phyloP scores from a whole-genome alignment of 2,113 vertebrate genomes.

The Myxocyprinus asiaticus region DNA sequence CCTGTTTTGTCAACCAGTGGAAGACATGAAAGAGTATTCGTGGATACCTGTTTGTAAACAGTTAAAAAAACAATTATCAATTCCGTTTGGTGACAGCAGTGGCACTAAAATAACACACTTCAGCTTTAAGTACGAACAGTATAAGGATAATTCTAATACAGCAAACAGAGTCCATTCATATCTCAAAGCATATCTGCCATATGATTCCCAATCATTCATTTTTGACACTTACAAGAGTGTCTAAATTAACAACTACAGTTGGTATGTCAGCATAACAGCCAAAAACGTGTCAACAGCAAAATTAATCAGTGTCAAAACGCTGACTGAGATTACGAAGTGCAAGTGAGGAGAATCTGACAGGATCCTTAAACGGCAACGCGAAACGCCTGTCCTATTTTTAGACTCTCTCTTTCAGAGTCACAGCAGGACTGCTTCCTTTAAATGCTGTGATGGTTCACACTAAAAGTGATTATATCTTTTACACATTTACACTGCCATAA shows the following conservation, averaged over 20 bases:
- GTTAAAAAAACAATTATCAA: no score
- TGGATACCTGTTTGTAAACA: no score
- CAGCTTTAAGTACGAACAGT: no score
- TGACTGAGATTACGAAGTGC: conserved; percentile 53
- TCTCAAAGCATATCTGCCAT: conserved; percentile 65
- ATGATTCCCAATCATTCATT: conserved; percentile 57
- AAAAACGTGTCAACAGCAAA: conserved; percentile 63
- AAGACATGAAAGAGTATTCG: no score
- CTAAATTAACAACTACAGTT: conserved; percentile 46
- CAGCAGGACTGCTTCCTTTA: background rate
- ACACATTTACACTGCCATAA: conserved; percentile 6
- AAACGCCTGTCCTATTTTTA: conserved; percentile 25
- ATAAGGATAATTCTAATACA: background rate
- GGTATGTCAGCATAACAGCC: conserved; percentile 58
- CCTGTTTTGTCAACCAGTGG: no score
- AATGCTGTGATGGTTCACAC: background rate
- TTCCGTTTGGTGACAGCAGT: no score
- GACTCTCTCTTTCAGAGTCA: background rate
- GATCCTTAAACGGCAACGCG: conserved; percentile 19
- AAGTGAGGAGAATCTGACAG: conserved; percentile 21
- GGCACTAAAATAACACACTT: no score
- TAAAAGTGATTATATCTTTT: conserved; percentile 33
- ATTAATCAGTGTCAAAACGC: conserved; percentile 65
- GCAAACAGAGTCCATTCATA: conserved; percentile 56
- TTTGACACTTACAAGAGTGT: conserved; percentile 60